These are phyloP conservation scores for Phalacrocorax brasilianus DNA, from an alignment of 2,113 vertebrate species.

Conservation along the genomic window DNA sequence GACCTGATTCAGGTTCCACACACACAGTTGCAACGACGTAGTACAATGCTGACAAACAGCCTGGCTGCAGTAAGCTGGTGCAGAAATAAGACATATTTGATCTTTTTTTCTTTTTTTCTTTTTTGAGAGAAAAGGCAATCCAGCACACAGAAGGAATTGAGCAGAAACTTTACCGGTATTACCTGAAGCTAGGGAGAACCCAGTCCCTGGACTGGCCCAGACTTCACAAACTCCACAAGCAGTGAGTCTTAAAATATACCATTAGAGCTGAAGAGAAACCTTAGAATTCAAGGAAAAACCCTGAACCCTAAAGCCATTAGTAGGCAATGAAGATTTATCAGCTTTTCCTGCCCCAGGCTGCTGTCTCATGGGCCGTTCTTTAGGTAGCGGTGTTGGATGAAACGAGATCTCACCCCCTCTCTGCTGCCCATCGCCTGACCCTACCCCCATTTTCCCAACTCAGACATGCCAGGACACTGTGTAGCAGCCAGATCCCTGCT, in stretches of 20 bases:
- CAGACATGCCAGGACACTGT: background rate
- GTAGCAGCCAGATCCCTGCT: background rate
- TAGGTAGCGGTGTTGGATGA: background rate
- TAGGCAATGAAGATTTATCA: background rate
- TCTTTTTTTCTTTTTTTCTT: background rate
- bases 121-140: background rate
- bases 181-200: background rate
- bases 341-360: background rate
- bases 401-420: background rate
- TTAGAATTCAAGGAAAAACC: background rate
- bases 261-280: background rate
- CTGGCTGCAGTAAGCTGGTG: background rate
- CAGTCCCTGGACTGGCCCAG: no score
- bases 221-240: accelerated
- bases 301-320: background rate
- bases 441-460: accelerated
- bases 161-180: background rate
- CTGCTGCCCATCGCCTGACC: background rate
- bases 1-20: background rate
- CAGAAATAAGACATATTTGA: background rate
- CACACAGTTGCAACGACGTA: background rate
- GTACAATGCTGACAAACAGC: background rate
- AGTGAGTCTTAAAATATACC: background rate
- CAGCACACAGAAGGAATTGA: background rate
- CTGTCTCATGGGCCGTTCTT: background rate